Percentiles rank a stretch among this genome's conserved stretches.
Conservation (phyloP, 2,113 vertebrate species). For the Stegostoma tigrinum region DNA sequence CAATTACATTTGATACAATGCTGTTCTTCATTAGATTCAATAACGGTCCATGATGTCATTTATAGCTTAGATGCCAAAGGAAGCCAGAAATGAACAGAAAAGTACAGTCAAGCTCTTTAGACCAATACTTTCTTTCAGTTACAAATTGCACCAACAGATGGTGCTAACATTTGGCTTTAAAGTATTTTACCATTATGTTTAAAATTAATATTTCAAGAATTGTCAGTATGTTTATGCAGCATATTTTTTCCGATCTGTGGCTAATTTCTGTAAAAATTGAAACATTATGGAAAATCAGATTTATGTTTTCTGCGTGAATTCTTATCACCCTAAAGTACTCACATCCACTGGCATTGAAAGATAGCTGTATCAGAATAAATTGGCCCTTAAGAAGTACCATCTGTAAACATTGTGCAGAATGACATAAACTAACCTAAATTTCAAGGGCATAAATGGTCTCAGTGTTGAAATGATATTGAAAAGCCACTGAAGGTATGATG, state of each 20-base stretch:
- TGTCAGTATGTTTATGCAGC: not conserved
- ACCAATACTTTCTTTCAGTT: not conserved
- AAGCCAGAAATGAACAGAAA: not conserved
- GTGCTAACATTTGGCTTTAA: not conserved
- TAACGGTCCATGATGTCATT: not conserved
- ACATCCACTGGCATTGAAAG: not conserved
- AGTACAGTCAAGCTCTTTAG: not conserved
- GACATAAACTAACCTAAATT: not conserved
- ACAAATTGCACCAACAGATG: constrained; percentile 8
- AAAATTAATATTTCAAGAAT: not conserved
- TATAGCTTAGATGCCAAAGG: too few species aligned
- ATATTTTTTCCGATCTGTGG: not conserved
- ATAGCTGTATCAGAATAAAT: not conserved
- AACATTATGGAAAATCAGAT: not conserved
- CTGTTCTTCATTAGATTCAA: not conserved
- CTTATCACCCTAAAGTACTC: not conserved
- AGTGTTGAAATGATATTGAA: not conserved
- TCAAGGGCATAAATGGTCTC: not conserved
- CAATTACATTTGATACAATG: not conserved
- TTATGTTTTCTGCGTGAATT: not conserved
- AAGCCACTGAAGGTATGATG: too few species aligned
- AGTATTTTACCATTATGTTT: not conserved
- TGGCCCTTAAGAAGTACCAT: not conserved
- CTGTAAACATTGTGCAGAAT: not conserved
- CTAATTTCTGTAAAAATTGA: not conserved